phyloP scores from a whole-genome alignment of 2,888 invertebrate species.

The Cephus pygmeus region DNA sequence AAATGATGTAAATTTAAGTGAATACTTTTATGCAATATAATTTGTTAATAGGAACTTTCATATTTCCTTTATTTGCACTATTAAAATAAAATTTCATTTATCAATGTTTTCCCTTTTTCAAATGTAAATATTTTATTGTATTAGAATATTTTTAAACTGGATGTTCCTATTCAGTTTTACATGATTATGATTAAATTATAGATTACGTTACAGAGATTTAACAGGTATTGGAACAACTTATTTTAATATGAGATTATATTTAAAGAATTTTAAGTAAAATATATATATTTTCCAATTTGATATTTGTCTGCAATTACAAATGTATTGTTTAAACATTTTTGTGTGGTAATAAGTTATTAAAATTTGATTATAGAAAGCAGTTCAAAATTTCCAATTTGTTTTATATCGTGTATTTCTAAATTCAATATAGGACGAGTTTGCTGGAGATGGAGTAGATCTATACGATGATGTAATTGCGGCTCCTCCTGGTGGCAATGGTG shows the following conservation, averaged over 20 bases:
- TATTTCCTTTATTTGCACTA: no score
- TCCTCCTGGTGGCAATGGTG: constrained; percentile 69
- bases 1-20: no score
- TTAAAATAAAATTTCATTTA: no score
- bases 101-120: no score
- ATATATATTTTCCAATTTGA: not conserved
- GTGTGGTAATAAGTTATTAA: constrained; percentile 17
- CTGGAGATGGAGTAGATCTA: constrained; percentile 89
- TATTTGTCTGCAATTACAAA: not conserved
- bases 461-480: constrained; percentile 96
- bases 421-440: constrained; percentile 77
- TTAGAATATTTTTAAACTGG: no score
- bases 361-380: constrained; percentile 7
- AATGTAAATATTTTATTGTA: no score
- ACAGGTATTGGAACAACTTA: no score
- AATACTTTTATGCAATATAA: no score
- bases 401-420: not conserved
- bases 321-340: not conserved
- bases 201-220: no score
- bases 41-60: no score
- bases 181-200: no score
- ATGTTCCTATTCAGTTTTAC: no score
- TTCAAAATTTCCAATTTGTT: not conserved
- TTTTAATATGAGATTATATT: not conserved
- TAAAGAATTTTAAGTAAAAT: not conserved